Conservation (phyloP, 2,888 invertebrate genomes). For the Drosophila robusta region DNA sequence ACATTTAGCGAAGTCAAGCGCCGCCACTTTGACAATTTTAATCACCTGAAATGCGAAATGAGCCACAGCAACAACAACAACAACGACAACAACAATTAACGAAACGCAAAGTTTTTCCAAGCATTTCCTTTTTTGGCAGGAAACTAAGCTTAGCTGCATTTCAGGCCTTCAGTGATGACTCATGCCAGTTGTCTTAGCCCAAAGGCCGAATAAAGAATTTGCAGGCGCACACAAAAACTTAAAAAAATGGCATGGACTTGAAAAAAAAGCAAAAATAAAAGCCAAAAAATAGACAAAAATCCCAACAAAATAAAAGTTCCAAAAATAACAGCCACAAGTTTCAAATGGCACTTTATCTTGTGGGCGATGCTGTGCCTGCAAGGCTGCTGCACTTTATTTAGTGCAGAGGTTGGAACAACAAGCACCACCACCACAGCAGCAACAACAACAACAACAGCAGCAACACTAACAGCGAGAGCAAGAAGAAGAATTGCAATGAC, state of each 20-base stretch:
- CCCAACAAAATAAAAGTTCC: conserved; percentile 26
- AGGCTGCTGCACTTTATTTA: conserved; percentile 59
- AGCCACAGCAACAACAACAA: conserved; percentile 5
- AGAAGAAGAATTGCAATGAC: conserved; percentile 45
- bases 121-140: background rate
- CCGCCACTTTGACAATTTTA: conserved; percentile 53
- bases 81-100: conserved; percentile 9
- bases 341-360: conserved; percentile 80
- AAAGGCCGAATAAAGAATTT: conserved; percentile 23
- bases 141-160: conserved; percentile 11
- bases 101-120: conserved; percentile 6
- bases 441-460: conserved; percentile 2
- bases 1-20: conserved; percentile 69
- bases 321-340: conserved; percentile 62
- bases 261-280: conserved; percentile 17
- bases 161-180: conserved; percentile 14
- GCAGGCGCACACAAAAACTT: background rate
- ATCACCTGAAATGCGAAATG: conserved; percentile 44
- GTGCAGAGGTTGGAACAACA: conserved; percentile 30
- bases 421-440: conserved; percentile 13
- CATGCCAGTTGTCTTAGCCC: background rate
- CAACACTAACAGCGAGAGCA: background rate
- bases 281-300: conserved; percentile 4
- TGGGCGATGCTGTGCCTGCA: conserved; percentile 37
- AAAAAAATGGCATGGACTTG: conserved; percentile 14